Conservation (phyloP, 35 echinoderm and acorn worm genomes). For the Stichopus chloronotus region DNA sequence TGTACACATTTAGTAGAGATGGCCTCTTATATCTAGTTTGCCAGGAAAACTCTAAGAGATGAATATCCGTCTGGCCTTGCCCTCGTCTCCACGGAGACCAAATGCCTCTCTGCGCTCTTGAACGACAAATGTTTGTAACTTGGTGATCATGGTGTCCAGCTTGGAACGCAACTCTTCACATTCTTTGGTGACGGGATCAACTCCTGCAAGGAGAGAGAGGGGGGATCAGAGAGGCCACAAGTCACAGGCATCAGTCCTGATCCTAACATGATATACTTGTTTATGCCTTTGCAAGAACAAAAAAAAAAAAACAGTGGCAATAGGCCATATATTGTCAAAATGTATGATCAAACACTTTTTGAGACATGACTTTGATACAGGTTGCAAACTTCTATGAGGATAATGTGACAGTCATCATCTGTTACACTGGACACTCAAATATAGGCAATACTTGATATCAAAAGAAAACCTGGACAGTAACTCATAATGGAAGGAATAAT, state of each 20-base stretch:
- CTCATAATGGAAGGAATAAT: too few species aligned
- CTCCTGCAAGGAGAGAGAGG: constrained; percentile 23
- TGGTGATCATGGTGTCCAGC: constrained; percentile 48
- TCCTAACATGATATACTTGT: background rate
- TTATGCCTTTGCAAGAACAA: background rate
- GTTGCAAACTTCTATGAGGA: too few species aligned
- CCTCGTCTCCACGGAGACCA: constrained; percentile 20
- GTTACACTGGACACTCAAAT: too few species aligned
- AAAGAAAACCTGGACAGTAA: too few species aligned
- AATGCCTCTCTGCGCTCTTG: constrained; percentile 17
- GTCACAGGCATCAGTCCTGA: background rate
- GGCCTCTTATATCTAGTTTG: too few species aligned
- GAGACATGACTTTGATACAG: too few species aligned
- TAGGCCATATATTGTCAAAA: too few species aligned
- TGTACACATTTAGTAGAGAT: too few species aligned
- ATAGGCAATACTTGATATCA: too few species aligned
- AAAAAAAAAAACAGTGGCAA: too few species aligned
- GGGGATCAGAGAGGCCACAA: background rate
- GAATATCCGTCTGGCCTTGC: constrained; percentile 9
- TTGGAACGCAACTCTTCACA: constrained; percentile 46
- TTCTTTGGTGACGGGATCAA: constrained; percentile 45
- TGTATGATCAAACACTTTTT: too few species aligned
- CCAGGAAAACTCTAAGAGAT: background rate
- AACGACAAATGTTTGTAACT: constrained; percentile 28
- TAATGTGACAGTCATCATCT: too few species aligned